Evolutionary conservation across 2,888 invertebrate genomes (phyloP), one percentile per base, ranked within the genome.

Genomic region (Metallyticus violacea): DNA sequence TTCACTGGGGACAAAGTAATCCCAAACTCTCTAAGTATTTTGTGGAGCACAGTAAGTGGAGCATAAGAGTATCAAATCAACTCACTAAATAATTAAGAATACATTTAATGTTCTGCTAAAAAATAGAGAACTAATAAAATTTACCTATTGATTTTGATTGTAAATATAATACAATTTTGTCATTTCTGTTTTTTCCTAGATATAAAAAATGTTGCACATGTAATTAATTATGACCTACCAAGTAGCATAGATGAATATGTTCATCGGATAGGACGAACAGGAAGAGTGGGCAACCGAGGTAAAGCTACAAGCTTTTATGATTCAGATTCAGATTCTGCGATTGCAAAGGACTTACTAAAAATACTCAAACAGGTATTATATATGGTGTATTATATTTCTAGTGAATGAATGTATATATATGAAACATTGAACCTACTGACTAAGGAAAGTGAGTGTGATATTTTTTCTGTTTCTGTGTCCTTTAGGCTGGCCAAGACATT

Each of bases 181-280:
- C 87, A 81, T 90, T 90, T 28, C 91, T 95, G 26, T 9, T n/a
- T 82, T 82, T 15, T 2, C 15, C 15, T 27, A 86, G 97, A 99
- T 91, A 98, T 99, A 40, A 95, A 96, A 89, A 96, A 96, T 86
- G 96, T 98, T 0, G 94, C 95, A 4, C 90, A 91, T 86, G 93
- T 93, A 0, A 90, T 93, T 77, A 93, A 93, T 88, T 93, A 91
- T 88, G 93, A 93, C 88, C 87, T 93, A 76, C 93, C 93, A 0
- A 89, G 90, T 85, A 90, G 90, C 26, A 90, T 92, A 86, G 92
- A 92, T 78, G 92, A 93, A 85, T 93, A 93, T 89, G 92, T 93
- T 7, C 93, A 93, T 88, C 90, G 93, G 1, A 92, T 93, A 89
- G 93, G 93, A 2, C 90, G 93, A 27, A 93, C 93, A 0, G 93